These are phyloP conservation scores for Platycheirus albimanus DNA, from an alignment of 2,888 invertebrate genomes.

Conservation along the genomic window DNA sequence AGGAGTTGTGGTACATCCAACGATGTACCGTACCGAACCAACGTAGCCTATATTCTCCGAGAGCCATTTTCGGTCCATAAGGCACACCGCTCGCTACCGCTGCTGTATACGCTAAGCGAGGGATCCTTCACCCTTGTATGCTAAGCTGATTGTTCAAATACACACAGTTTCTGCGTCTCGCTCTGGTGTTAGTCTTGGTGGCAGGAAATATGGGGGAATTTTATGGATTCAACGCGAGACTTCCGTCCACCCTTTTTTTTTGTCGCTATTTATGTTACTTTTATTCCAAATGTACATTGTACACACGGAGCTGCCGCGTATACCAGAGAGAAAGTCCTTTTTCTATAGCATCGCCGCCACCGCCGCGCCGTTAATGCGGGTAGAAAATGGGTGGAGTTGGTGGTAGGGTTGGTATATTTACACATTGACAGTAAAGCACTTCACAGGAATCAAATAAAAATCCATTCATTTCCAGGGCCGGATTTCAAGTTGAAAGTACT, in stretches of 20 bases:
- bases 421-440: slow-evolving; percentile 67
- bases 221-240: slow-evolving; percentile 68
- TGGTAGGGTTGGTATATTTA: slow-evolving; percentile 52
- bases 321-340: slow-evolving; percentile 47
- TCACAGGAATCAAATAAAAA: slow-evolving; percentile 57
- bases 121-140: slow-evolving; percentile 44
- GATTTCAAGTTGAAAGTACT: too few species aligned
- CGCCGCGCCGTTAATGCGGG: slow-evolving; percentile 9
- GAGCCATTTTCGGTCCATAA: slow-evolving; percentile 54
- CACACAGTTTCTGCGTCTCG: slow-evolving; percentile 64
- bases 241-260: slow-evolving; percentile 53
- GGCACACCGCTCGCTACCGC: too few species aligned
- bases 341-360: slow-evolving; percentile 24
- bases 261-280: background rate
- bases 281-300: slow-evolving; percentile 19
- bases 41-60: slow-evolving; percentile 67
- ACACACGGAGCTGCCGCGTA: background rate
- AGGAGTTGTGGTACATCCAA: slow-evolving; percentile 22
- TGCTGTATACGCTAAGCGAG: slow-evolving; percentile 2
- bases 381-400: slow-evolving; percentile 4
- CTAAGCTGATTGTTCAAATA: slow-evolving; percentile 72
- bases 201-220: slow-evolving; percentile 51
- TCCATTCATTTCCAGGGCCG: slow-evolving; percentile 2
- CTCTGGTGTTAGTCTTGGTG: slow-evolving; percentile 54
- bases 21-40: slow-evolving; percentile 17